Evolutionary conservation across 1,140 invertebrate species (phyloP), one percentile per base, ranked within the genome.

Genomic region (Calephelis nemesis): DNA sequence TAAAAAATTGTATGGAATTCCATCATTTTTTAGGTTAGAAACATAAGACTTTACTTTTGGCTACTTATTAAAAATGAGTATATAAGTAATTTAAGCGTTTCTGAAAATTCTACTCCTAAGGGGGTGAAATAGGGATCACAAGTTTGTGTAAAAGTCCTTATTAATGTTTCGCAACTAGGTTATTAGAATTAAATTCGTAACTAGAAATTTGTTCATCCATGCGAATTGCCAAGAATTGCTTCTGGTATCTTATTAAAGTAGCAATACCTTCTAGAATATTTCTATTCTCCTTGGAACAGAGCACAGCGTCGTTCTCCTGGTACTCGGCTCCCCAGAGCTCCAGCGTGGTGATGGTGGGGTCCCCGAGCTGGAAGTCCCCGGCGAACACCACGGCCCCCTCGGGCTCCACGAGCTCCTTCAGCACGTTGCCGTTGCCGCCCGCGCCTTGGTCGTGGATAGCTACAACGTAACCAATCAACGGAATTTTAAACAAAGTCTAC

Each of bases 261-360:
- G 15, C 62, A 47, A 40, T 73, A 92, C 87, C 87, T 78, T 95
- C 92, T 0, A 99, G 88, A 2, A 96, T 70, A 11, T 89, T 68
- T 9, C 94, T 92, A 76, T 96, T 93, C 66, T 95, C 85, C 65
- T 94, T 89, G 50, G 92, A 92, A 73, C 97, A 96, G 0, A 99
- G 87, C 50, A 98, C 92, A 0, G 98, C 98, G 88, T 99, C 95
- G 74, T 96, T 99, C 90, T 99, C 98, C 92, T 99, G 98, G 82
- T 99, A 99, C 85, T 99, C 98, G 0, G 98, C 98, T 0, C 98
- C 98, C 98, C 98, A 99, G 6, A 99, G 87, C 85, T 99, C 98
- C 67, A 99, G 85, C 0, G 97, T 95, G 62, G 95, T 98, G 11
- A 99, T 96, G 8, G 97, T 99, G 0, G 97, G 96, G 93, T 99